Evolutionary conservation across 2,113 vertebrate genomes (phyloP), one percentile per base, ranked within the genome.

Genomic region (Oreochromis spilurus): DNA sequence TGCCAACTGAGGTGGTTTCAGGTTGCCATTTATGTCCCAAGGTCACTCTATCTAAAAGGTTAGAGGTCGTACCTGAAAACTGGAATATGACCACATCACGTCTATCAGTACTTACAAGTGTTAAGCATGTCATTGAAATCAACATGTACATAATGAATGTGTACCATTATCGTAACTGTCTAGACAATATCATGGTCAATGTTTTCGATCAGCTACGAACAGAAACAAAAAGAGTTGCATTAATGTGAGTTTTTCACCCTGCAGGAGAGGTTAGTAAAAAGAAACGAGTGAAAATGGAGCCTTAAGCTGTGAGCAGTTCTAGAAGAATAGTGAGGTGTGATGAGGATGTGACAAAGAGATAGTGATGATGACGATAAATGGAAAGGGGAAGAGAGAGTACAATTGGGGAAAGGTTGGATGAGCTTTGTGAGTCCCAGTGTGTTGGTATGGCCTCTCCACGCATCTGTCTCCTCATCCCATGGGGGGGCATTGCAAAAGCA

Each of bases 401-500:
- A 72, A 91, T 90, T 82, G 86, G 65, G 82, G 45, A 45, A 79
- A 48, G 60, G 62, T 16, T 75, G 84, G 88, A 83, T 80, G 70
- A 45, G 83, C 80, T 83, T 60, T 79, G 65, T 79, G 65, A 90
- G 36, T 86, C 65, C 62, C 85, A 65, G 80, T 48, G 53, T 84
- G 90, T 81, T 79, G 29, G 24, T 50, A 62, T 17, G 31, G 75
- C 85, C 82, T 84, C 88, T 82, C 38, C 21, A 40, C 87, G 90
- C 94, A 91, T 92, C 92, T 93, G 94, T 85, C 77, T 87, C 55
- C 48, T 86, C 54, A 12, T 77, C 82, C 90, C 89, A 65, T 14
- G 17, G 31, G 60, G 55, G 17, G 78, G 57, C 45, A 12, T 50
- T 83, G 86, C 86, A 77, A 57, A 75, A 79, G 81, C 89, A 87